These are phyloP conservation scores for Pseudoatta argentina DNA, from an alignment of 1,140 invertebrate species.

Conservation along the genomic window DNA sequence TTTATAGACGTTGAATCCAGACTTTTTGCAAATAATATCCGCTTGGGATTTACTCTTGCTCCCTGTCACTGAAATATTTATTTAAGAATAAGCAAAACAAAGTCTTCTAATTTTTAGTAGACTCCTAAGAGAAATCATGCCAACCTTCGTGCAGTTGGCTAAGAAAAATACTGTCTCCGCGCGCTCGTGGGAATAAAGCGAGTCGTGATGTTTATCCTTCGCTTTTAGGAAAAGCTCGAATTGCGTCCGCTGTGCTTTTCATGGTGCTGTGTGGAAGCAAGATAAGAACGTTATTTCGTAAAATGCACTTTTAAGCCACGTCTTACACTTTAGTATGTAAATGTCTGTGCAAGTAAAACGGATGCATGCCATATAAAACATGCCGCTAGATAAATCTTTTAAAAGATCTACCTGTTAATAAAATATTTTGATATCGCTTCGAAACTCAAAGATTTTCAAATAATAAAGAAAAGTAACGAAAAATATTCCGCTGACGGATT, in stretches of 20 bases:
- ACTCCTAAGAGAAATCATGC: constrained; percentile 62
- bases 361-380: not conserved
- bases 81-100: constrained; percentile 52
- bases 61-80: constrained; percentile 24
- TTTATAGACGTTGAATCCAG: not conserved
- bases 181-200: constrained; percentile 54
- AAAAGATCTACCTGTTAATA: constrained; percentile 14
- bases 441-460: not conserved
- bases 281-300: constrained; percentile 52
- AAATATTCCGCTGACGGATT: not conserved
- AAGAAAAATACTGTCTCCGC: constrained; percentile 61
- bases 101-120: constrained; percentile 57
- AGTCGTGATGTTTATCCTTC: constrained; percentile 60
- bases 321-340: constrained; percentile 37
- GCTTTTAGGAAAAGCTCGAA: constrained; percentile 57
- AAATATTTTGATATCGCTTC: constrained; percentile 38
- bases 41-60: not conserved
- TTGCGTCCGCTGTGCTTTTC: constrained; percentile 39
- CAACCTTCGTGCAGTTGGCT: constrained; percentile 32
- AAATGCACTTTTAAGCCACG: constrained; percentile 41
- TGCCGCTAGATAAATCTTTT: constrained; percentile 8
- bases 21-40: constrained; percentile 21
- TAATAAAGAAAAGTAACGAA: not conserved
- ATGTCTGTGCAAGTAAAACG: constrained; percentile 1
- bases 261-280: not conserved